These are phyloP conservation scores for Lasioglossum figueresi DNA, from an alignment of 2,888 invertebrate genomes.

Conservation along the genomic window DNA sequence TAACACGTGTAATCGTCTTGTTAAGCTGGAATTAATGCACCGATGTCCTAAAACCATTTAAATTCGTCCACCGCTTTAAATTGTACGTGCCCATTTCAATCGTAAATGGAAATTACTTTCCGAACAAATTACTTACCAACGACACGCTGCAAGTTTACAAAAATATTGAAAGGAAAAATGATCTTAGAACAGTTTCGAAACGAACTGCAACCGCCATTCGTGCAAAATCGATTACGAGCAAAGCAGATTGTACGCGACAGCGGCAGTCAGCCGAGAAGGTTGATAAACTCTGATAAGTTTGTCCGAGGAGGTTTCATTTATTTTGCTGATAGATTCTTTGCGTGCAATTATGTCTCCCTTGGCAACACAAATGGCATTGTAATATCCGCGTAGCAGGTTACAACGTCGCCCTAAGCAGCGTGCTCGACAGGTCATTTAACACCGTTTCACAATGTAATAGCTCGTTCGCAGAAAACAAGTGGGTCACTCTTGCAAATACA, in stretches of 20 bases:
- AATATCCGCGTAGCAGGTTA: background rate
- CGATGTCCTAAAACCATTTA: no score
- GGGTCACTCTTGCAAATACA: conserved; percentile 7
- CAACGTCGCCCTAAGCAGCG: background rate
- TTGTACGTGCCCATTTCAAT: no score
- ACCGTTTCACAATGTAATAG: background rate
- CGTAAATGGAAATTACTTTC: no score
- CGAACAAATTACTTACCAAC: no score
- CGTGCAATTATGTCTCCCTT: background rate
- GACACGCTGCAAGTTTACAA: no score
- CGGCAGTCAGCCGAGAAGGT: background rate
- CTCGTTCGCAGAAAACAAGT: background rate
- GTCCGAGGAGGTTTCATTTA: background rate
- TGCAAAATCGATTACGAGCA: background rate
- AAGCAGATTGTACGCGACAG: background rate
- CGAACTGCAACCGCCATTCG: background rate
- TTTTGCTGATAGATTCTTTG: background rate
- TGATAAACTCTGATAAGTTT: background rate
- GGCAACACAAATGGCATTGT: background rate
- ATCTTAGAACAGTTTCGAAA: background rate
- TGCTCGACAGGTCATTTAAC: background rate
- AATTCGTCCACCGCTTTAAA: no score
- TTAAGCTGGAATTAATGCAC: no score
- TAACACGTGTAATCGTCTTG: no score
- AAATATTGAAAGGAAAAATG: background rate